phyloP scores from a whole-genome alignment of 2,888 invertebrate genomes.

The Halictus ligatus region DNA sequence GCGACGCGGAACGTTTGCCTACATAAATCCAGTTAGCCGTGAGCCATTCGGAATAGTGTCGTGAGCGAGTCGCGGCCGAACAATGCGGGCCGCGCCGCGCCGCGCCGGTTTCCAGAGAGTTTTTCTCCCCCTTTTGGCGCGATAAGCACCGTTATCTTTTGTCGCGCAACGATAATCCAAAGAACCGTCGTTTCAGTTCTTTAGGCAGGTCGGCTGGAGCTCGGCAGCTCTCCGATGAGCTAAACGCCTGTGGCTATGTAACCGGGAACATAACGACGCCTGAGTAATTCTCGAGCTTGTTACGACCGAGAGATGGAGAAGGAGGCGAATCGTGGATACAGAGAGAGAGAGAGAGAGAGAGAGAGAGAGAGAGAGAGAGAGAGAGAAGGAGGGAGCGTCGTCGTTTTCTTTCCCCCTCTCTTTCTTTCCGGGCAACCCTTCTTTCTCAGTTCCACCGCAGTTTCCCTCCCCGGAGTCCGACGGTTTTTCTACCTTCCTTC shows the following conservation, averaged over 20 bases:
- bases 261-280: constrained; percentile 47
- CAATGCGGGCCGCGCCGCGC: constrained; percentile 43
- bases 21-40: constrained; percentile 58
- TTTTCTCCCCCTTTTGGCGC: constrained; percentile 45
- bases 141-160: constrained; percentile 71
- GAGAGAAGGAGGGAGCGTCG: not conserved
- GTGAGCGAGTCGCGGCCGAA: constrained; percentile 21
- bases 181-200: constrained; percentile 64
- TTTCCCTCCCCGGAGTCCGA: not conserved
- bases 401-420: constrained; percentile 22
- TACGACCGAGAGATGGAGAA: constrained; percentile 41
- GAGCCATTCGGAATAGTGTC: constrained; percentile 39
- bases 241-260: constrained; percentile 62
- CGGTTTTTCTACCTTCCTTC: not conserved
- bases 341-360: not conserved
- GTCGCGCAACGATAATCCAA: constrained; percentile 67
- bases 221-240: constrained; percentile 30
- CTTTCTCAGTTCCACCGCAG: not conserved
- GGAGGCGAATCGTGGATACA: constrained; percentile 40
- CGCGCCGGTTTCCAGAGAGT: constrained; percentile 52
- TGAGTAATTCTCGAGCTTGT: constrained; percentile 67
- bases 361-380: too few relatives aligned
- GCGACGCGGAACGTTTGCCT: constrained; percentile 36
- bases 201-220: constrained; percentile 44
- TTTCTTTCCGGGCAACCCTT: not conserved